Evolutionary conservation across 1,140 invertebrate genomes (phyloP).

Genomic region (Diachasma alloeum): DNA sequence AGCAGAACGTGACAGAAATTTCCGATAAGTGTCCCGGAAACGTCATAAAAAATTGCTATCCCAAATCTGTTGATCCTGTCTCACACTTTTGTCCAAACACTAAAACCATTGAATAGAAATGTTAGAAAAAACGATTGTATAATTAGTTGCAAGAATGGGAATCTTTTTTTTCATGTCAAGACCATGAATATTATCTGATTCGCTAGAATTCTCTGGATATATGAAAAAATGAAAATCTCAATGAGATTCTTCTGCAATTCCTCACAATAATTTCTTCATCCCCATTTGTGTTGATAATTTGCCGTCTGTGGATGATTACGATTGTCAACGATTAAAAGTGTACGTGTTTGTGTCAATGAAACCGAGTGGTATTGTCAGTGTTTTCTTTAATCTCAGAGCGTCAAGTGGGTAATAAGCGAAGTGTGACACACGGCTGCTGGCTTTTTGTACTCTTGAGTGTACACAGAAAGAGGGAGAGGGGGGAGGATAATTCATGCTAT

Average conservation of each 20-base stretch:
- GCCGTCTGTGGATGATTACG: neutral
- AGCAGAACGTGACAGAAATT: too few relatives aligned
- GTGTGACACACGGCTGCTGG: too few relatives aligned
- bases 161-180: neutral
- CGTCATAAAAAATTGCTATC: too few relatives aligned
- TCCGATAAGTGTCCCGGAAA: too few relatives aligned
- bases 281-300: neutral
- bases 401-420: too few relatives aligned
- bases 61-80: neutral
- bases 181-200: neutral
- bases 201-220: neutral
- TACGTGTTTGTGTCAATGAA: too few relatives aligned
- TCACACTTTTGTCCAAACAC: too few relatives aligned
- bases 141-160: neutral
- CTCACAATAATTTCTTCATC: neutral
- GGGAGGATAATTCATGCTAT: too few relatives aligned
- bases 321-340: slow-evolving; percentile 1
- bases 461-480: too few relatives aligned
- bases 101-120: neutral
- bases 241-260: neutral
- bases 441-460: too few relatives aligned
- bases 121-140: neutral
- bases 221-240: neutral
- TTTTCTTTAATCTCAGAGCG: too few relatives aligned
- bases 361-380: too few relatives aligned